Base-by-base conservation (phyloP, 1,140 invertebrate genomes). In the Papilio polyxenes region DNA sequence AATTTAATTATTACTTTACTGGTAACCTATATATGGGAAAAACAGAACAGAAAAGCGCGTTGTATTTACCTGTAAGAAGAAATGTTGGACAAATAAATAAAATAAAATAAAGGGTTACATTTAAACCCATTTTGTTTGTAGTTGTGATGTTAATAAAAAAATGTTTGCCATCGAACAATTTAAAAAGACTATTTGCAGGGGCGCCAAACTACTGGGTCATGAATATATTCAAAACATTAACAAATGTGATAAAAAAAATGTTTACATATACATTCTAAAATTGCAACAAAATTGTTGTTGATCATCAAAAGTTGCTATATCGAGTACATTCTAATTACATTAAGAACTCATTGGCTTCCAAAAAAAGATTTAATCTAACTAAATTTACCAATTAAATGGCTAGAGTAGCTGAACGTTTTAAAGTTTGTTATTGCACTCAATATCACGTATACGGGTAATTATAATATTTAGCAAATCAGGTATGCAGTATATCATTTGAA, bases 391-490 rank as follows among this genome's bases (percentile, higher is more conserved):
- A 62, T 20, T 15, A 15, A 13, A 62, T 65, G 40, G n/a, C 11
- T 17, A 8, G n/a, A 79, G 20, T 62, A 17, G 15, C 56, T 59
- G 23, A 23, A 53, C 56, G 77, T 51, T 76, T 44, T 11, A 76
- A 44, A 48, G 77, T 79, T 79, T 20, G 31, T 56, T 79, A 44
- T n/a, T 44, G 40, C 62, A 17, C 37, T 23, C n/a, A 40, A 59
- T 17, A 20, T 17, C 10, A 15, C 3, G 56, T 56, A 79, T 79
- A 79, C 77, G 77, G 77, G 77, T 79, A 6, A 79, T 79, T 79
- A 65, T 8, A 79, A 79, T 79, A 79, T 79, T 79, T 44, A 79
- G 6, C 37, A 44, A 79, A 59, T n/a, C 56, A 79, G 59, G 56
- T 13, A 79, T 79, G 15, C 17, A 59, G 51, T 56, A 11, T 37